Conservation (phyloP, 1,140 invertebrate genomes). For the Armadillidium nasatum region DNA sequence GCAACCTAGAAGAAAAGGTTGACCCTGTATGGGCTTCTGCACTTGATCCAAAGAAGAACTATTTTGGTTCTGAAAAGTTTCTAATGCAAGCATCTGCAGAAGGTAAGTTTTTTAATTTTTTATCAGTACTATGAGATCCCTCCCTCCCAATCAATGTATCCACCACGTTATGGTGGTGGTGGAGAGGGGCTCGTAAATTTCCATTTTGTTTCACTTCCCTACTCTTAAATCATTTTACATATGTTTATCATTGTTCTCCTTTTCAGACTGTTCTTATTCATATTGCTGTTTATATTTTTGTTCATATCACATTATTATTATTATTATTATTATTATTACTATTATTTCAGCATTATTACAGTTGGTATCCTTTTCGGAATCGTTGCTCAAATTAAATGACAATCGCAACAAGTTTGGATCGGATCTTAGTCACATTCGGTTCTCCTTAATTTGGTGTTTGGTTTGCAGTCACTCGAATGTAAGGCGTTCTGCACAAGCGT, state of each 20-base stretch:
- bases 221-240: no score
- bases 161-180: no score
- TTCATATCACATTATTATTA: no score
- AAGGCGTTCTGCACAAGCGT: slow-evolving; percentile 46
- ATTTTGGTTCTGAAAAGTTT: slow-evolving; percentile 78
- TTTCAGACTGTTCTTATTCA: no score
- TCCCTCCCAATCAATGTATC: background rate
- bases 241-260: no score
- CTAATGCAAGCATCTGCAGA: slow-evolving; percentile 65
- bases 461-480: slow-evolving; percentile 50
- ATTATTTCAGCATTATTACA: slow-evolving; percentile 56
- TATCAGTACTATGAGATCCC: no score
- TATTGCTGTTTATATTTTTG: no score
- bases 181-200: no score
- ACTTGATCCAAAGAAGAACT: slow-evolving; percentile 67
- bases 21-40: slow-evolving; percentile 64
- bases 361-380: slow-evolving; percentile 61
- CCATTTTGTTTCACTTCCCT: no score
- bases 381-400: slow-evolving; percentile 59
- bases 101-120: slow-evolving; percentile 49
- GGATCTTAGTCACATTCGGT: slow-evolving; percentile 57
- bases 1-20: slow-evolving; percentile 56
- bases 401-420: slow-evolving; percentile 55
- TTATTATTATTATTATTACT: no score
- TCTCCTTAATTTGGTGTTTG: slow-evolving; percentile 61